A percentile compares a stretch with the other conserved stretches of the same genome.
These are phyloP conservation scores for Zophobas morio DNA, from an alignment of 1,140 invertebrate genomes.

Conservation along the genomic window DNA sequence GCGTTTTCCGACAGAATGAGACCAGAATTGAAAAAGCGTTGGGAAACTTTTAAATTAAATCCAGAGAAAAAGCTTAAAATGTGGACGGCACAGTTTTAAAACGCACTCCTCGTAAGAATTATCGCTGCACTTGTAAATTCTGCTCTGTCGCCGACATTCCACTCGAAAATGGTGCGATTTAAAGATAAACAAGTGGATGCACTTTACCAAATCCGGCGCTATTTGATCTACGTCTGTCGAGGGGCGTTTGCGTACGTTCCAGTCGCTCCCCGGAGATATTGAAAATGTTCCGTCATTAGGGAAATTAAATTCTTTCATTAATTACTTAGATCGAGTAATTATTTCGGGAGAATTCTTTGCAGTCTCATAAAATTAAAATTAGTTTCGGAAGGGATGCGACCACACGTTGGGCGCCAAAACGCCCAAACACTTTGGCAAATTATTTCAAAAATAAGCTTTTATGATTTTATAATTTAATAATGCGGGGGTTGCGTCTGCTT, in stretches of 20 bases:
- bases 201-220: neutral
- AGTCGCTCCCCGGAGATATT: neutral
- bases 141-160: conserved; percentile 26
- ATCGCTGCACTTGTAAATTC: conserved; percentile 38
- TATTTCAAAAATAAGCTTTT: conserved; percentile 7
- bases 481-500: conserved; percentile 2
- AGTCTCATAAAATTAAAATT: conserved; percentile 21
- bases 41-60: conserved; percentile 48
- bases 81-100: conserved; percentile 41
- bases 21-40: conserved; percentile 46
- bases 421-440: neutral
- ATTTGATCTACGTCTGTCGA: neutral
- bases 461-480: conserved; percentile 15
- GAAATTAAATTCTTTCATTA: conserved; percentile 31
- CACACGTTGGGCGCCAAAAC: conserved; percentile 7
- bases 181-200: conserved; percentile 20
- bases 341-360: conserved; percentile 23
- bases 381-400: neutral
- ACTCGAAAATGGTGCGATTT: conserved; percentile 7
- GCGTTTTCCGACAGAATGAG: conserved; percentile 30
- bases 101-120: conserved; percentile 35
- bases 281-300: conserved; percentile 17
- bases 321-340: conserved; percentile 32
- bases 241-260: neutral
- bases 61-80: conserved; percentile 45